phyloP scores from a whole-genome alignment of 1,140 invertebrate species.

The Caerostris darwini region DNA sequence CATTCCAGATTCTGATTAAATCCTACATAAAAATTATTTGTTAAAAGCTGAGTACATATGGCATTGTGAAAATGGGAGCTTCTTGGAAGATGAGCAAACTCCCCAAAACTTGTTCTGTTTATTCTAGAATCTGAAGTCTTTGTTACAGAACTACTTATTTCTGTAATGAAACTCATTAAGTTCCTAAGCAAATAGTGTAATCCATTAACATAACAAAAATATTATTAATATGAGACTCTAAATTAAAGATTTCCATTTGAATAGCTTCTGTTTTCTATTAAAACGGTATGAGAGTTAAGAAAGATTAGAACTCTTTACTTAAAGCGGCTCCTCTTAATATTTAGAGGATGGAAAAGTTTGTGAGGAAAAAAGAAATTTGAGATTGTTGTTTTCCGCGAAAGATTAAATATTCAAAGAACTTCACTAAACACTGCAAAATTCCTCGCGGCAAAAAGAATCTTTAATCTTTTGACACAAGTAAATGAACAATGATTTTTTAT shows the following conservation, averaged over 20 bases:
- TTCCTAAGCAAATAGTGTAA: constrained; percentile 31
- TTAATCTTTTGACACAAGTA: no score
- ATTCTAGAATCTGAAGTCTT: not conserved
- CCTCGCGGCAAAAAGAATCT: no score
- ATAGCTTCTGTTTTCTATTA: not conserved
- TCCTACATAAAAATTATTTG: not conserved
- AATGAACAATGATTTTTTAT: no score
- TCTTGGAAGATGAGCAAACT: not conserved
- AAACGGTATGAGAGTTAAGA: not conserved
- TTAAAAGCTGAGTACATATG: not conserved
- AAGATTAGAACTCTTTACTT: no score
- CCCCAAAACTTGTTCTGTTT: not conserved
- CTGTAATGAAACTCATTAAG: constrained; percentile 42
- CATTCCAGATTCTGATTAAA: no score
- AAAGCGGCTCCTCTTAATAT: no score
- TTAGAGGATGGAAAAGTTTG: no score
- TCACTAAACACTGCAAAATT: no score
- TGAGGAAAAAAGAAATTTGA: no score
- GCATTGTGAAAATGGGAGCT: not conserved
- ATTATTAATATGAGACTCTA: not conserved
- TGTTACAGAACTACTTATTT: not conserved
- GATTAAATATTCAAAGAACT: no score
- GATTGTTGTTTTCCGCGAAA: no score
- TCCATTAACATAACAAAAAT: constrained; percentile 26
- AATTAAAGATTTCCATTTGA: not conserved